phyloP scores from a whole-genome alignment of 2,888 invertebrate genomes.

The Calliphora vomitoria region DNA sequence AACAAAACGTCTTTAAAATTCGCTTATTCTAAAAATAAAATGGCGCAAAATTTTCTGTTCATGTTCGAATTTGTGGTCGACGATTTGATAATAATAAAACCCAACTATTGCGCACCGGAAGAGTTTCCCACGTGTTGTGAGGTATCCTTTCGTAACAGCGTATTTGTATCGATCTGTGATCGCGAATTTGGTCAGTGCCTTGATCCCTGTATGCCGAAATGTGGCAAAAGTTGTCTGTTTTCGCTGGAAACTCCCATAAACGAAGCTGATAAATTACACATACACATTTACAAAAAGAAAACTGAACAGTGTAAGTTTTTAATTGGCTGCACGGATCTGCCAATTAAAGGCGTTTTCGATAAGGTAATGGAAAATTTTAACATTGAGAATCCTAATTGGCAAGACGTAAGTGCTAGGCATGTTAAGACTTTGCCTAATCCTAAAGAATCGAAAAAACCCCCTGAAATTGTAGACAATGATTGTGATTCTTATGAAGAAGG shows the following conservation, averaged over 20 bases:
- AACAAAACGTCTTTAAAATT: neutral
- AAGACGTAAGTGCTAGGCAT: constrained; percentile 74
- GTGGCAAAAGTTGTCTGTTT: constrained; percentile 83
- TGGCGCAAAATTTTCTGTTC: constrained; percentile 82
- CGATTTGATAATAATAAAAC: constrained; percentile 81
- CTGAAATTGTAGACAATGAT: constrained; percentile 75
- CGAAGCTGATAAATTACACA: constrained; percentile 80
- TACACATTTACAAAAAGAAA: constrained; percentile 82
- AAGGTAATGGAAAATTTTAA: constrained; percentile 81
- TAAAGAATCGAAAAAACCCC: constrained; percentile 74
- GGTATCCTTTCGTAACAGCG: constrained; percentile 82
- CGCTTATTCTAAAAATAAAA: constrained; percentile 70
- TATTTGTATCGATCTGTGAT: constrained; percentile 82
- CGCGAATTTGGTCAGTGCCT: constrained; percentile 81
- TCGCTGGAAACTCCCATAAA: constrained; percentile 80
- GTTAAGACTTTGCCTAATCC: constrained; percentile 76
- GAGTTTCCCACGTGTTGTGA: constrained; percentile 84
- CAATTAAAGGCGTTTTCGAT: constrained; percentile 81
- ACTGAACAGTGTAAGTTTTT: constrained; percentile 83
- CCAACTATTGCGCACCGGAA: constrained; percentile 84
- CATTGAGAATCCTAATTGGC: constrained; percentile 80
- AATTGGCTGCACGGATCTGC: constrained; percentile 81
- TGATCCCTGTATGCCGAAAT: constrained; percentile 78
- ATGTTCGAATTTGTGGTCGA: constrained; percentile 84
- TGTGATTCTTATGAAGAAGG: constrained; percentile 78